Base-by-base conservation (phyloP, 1,140 invertebrate species). In the Lordiphosa stackelbergi region DNA sequence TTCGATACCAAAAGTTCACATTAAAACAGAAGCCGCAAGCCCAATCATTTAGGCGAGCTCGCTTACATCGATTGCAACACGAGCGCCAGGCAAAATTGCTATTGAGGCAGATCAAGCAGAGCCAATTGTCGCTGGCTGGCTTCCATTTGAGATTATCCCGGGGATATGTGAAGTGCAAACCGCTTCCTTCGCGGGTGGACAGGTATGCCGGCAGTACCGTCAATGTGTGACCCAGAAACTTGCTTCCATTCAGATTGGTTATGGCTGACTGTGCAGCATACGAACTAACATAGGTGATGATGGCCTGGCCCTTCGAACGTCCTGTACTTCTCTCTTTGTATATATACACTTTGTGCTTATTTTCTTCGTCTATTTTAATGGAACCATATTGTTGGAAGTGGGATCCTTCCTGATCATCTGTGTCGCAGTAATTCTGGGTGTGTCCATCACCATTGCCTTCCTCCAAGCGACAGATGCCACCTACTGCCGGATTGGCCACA, bases 81-180 rank as follows among this genome's bases (percentile, higher is more conserved):
- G 55, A 36, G 19, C 77, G 78, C 78, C 78, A 84, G 1, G 66
- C 78, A 34, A 77, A 83, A 43, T 83, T 83, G 58, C 78, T 84
- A 12, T 83, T 83, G 2, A 35, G 45, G 58, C 77, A 83, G 0
- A 60, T 6, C 19, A 41, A 8, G 47, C 77, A 83, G 19, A 55
- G 49, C 77, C 77, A 83, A 36, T 83, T 83, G 31, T 84, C 77
- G n/a, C 41, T 49, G 37, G 78, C 65, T 10, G 77, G 77, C 42
- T 63, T 84, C 77, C 77, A 83, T 24, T 62, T 77, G 22, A 40
- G 69, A 6, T 45, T 40, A 6, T n/a, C n/a, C n/a, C n/a, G n/a
- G n/a, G n/a, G 59, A 56, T 84, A 83, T 4, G 52, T 60, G 19
- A 51, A 83, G 7, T 65, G 73, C 0, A 83, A 5, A 11, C 34